Conservation (phyloP, 2,113 vertebrate species). For the Cettia cetti region DNA sequence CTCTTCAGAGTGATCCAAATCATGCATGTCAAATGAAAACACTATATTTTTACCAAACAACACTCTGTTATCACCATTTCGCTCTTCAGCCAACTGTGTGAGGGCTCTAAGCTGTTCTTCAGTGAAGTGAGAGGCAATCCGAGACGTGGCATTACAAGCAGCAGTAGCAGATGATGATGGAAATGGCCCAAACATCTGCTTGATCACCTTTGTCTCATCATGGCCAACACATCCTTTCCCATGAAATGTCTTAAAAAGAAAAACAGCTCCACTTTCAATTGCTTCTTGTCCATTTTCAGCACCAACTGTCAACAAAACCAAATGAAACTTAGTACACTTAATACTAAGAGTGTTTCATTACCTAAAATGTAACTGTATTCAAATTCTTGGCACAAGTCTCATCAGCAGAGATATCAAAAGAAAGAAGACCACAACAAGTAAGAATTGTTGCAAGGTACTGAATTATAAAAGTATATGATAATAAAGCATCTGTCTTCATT, state of each 20-base stretch:
- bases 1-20: conserved; percentile 83
- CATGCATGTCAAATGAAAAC: conserved; percentile 91
- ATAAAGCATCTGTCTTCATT: conserved; percentile 1
- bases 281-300: conserved; percentile 85
- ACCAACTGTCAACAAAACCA: conserved; percentile 82
- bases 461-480: background rate
- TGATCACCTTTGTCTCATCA: conserved; percentile 88
- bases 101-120: conserved; percentile 81
- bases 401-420: background rate
- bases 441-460: background rate
- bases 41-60: conserved; percentile 86
- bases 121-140: conserved; percentile 77
- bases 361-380: background rate
- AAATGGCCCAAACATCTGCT: conserved; percentile 95
- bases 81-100: conserved; percentile 71
- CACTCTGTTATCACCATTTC: conserved; percentile 33
- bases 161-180: conserved; percentile 84
- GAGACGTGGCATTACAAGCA: conserved; percentile 78
- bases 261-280: conserved; percentile 88
- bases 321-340: background rate
- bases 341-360: background rate
- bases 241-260: conserved; percentile 91
- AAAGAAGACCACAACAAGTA: background rate
- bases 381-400: background rate
- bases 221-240: conserved; percentile 85